These are phyloP conservation scores for Tetranychus piercei DNA, from an alignment of 2,888 invertebrate species.

Conservation along the genomic window DNA sequence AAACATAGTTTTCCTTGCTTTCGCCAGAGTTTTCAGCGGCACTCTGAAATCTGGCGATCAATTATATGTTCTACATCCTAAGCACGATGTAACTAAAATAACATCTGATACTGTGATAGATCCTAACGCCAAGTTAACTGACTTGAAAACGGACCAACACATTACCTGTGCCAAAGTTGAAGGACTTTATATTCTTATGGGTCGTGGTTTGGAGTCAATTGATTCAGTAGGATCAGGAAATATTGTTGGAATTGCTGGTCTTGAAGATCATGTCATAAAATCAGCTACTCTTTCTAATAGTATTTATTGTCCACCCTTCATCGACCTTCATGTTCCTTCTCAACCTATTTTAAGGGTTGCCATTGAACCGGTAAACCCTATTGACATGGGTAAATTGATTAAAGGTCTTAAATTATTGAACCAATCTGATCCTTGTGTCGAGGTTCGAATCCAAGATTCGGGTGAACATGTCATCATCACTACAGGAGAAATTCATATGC, in stretches of 20 bases:
- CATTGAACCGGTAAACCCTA: slow-evolving; percentile 55
- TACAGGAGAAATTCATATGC: slow-evolving; percentile 88
- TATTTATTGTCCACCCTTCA: slow-evolving; percentile 64
- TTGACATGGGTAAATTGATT: slow-evolving; percentile 46
- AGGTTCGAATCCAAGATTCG: slow-evolving; percentile 69
- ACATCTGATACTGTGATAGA: slow-evolving; percentile 10
- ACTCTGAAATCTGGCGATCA: slow-evolving; percentile 52
- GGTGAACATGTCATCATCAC: slow-evolving; percentile 88
- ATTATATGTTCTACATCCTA: slow-evolving; percentile 65
- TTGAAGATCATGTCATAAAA: slow-evolving; percentile 65
- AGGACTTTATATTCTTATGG: slow-evolving; percentile 74
- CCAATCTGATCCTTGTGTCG: slow-evolving; percentile 84
- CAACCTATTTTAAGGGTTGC: slow-evolving; percentile 84
- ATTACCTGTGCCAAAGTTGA: slow-evolving; percentile 47
- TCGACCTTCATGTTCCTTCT: slow-evolving; percentile 47
- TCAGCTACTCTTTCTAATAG: slow-evolving; percentile 71
- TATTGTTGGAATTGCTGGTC: slow-evolving; percentile 66
- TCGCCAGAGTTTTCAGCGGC: slow-evolving; percentile 82
- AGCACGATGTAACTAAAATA: slow-evolving; percentile 52
- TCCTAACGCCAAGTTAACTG: slow-evolving; percentile 29
- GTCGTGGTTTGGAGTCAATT: slow-evolving; percentile 62
- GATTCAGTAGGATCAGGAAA: slow-evolving; percentile 71
- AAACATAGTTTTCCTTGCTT: slow-evolving; percentile 55
- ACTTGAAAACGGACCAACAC: slow-evolving; percentile 40
- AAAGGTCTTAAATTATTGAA: slow-evolving; percentile 60